Evolutionary conservation across 2,888 invertebrate genomes (phyloP).

Genomic region (Drosophila paracracens): DNA sequence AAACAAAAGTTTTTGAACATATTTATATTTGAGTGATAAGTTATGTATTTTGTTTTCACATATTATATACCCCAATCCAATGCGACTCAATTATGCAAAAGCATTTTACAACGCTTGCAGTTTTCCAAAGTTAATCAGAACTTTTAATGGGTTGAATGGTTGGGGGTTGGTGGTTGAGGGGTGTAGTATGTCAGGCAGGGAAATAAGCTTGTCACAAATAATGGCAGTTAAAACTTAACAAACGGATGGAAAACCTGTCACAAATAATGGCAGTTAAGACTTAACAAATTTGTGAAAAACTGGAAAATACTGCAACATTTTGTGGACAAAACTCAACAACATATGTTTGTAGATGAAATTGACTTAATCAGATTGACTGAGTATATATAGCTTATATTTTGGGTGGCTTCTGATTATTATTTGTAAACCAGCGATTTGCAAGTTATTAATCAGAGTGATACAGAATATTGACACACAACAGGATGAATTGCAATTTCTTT

Average conservation of each 20-base stretch:
- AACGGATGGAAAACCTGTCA: constrained; percentile 21
- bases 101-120: constrained; percentile 24
- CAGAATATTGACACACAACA: not conserved
- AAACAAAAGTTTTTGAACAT: not conserved
- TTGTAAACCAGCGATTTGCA: not conserved
- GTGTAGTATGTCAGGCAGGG: not conserved
- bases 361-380: not conserved
- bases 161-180: not conserved
- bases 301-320: not conserved
- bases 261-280: constrained; percentile 12
- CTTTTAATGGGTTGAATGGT: constrained; percentile 46
- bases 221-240: constrained; percentile 30
- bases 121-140: constrained; percentile 56
- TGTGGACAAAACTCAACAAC: not conserved
- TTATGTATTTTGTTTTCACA: not conserved
- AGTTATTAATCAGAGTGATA: not conserved
- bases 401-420: not conserved
- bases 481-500: not conserved
- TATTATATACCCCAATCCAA: not conserved
- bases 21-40: not conserved
- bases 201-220: constrained; percentile 33
- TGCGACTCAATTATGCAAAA: not conserved
- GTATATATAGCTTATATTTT: rapidly evolving
- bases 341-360: not conserved
- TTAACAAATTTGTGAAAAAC: constrained; percentile 29